phyloP scores from a whole-genome alignment of 2,797 vertebrate species.

The Tympanoctomys barrerae region DNA sequence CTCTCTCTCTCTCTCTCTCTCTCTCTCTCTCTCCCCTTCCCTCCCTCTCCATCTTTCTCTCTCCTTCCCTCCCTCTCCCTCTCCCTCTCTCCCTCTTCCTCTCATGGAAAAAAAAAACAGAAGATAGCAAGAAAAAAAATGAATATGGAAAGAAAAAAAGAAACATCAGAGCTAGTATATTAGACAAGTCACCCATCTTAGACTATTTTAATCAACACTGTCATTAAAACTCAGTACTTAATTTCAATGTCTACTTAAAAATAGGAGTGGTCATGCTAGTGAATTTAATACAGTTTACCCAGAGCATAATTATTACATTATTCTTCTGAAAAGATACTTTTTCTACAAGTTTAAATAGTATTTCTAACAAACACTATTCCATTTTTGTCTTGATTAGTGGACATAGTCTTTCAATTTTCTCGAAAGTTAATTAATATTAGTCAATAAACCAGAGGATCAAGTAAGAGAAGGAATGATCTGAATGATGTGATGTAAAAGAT shows the following conservation, averaged over 20 bases:
- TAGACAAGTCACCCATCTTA: neutral
- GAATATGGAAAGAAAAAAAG: neutral
- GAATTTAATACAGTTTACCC: neutral
- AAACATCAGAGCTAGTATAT: neutral
- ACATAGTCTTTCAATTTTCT: neutral
- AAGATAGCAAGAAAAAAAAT: neutral
- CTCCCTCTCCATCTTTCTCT: too few relatives aligned
- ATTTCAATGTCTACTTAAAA: slow-evolving; percentile 41
- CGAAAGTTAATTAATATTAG: neutral
- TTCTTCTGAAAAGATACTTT: neutral
- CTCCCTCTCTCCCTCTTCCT: neutral
- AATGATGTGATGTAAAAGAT: neutral
- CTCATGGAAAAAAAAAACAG: neutral
- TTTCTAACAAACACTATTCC: neutral
- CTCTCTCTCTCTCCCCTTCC: too few relatives aligned
- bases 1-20: too few relatives aligned
- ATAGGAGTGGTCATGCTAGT: neutral
- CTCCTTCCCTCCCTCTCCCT: neutral
- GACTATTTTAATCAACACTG: neutral
- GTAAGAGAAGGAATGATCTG: neutral
- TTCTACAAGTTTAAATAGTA: slow-evolving; percentile 34
- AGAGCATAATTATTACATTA: neutral
- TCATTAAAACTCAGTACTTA: neutral
- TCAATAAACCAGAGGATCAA: neutral
- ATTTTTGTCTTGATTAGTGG: neutral